Evolutionary conservation across 2,797 vertebrate genomes (phyloP), one percentile per base, ranked within the genome.

Genomic region (Scomberomorus guttatus): DNA sequence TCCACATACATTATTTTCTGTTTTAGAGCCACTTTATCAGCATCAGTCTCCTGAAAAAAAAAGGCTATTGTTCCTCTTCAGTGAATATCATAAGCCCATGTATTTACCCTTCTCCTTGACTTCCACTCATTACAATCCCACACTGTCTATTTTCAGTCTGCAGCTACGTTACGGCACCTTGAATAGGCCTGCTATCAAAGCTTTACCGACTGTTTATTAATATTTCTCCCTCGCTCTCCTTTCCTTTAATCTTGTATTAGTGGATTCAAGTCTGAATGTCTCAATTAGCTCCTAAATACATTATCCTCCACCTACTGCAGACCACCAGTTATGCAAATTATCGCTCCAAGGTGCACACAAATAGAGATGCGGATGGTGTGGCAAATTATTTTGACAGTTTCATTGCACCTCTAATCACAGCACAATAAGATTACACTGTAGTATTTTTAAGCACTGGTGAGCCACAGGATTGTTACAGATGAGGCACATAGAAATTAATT

Each of bases 201-300:
- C 58, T 27, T 54, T 48, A n/a, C 64, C 0, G 12, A 24, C 58
- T 67, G 69, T 79, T 81, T 80, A 68, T 89, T 83, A 90, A 88
- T 72, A 77, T 72, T 69, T 44, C 59, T 57, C 55, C 27, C 34
- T 72, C 74, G 15, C 68, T 77, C 58, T 20, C 72, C 70, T 70
- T 80, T 50, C 22, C 32, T 82, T 85, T 87, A 81, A 84, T 83
- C 68, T 73, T 34, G 25, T 51, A 50, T 75, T 66, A 52, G 68
- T 75, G 52, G 77, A 83, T 85, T 87, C 82, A 72, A 59, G 57
- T 72, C 51, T 81, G 84, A 85, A 90, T 76, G 57, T 70, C 51
- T 81, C 86, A 85, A 90, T 79, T 87, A 82, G 81, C 68, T 80
- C 44, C 66, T 42, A 77, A 72, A 81, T 87, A 78, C 55, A 73